Evolutionary conservation across 2,113 vertebrate genomes (phyloP), one percentile per base, ranked within the genome.

Genomic region (Oncorhynchus clarkii): DNA sequence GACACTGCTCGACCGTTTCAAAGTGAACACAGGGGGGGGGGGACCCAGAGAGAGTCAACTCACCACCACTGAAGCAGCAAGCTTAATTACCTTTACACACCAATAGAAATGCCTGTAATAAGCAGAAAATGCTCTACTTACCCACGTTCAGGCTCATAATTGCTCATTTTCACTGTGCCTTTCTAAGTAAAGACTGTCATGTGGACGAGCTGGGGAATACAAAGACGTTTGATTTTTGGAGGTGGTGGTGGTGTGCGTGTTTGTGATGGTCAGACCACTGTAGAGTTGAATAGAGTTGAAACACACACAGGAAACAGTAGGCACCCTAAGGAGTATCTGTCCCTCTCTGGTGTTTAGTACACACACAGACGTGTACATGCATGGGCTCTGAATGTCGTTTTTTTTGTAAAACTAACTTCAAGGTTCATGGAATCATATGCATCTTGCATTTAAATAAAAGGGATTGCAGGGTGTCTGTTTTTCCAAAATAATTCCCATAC

Each of bases 11-110:
- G 18, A 24, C 13, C 64, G 24, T 54, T 34, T 67, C 64, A n/a
- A 67, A 74, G 64, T 13, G 24, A 67, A 73, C 59, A 34, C 26
- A 16, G 26, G 12, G 67, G n/a, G 22, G 20, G 51, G 18, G 51
- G n/a, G 16, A 16, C 4, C 16, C 13, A 22, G 34, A 9, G 67
- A 22, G 31, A 45, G 48, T 29, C 26, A 14, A 26, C 7, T 24
- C 57, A 26, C 24, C 22, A 5, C 34, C 3, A 45, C 74, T 20
- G 34, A 70, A 13, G 27, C 67, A 18, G 20, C 51, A 14, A 45
- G 26, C 48, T 16, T 54, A 29, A 39, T 81, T 75, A 87, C 67
- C 34, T 51, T 16, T 74, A 65, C 66, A 72, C 49, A 18, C 48
- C 14, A 59, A 48, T 48, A 18, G 29, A n/a, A 29, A 67, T 22